Evolutionary conservation across 2,888 invertebrate species (phyloP).

Genomic region (Drosophila recens): DNA sequence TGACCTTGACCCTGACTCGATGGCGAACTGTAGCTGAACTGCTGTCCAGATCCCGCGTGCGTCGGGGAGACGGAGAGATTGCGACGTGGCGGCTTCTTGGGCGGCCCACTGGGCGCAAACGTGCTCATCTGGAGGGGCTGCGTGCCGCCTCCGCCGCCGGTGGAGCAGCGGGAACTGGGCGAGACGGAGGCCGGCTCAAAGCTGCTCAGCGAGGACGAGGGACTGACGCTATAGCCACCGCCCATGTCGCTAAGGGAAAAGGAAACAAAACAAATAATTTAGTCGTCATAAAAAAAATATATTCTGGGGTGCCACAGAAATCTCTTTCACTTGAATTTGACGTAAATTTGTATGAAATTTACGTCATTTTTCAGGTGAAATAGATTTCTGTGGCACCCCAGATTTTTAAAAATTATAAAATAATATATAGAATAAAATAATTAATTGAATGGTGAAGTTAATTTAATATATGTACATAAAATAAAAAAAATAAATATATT

Average conservation of each 20-base stretch:
- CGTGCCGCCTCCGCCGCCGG: slow-evolving; percentile 76
- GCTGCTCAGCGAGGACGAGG: slow-evolving; percentile 84
- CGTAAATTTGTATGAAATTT: too few relatives aligned
- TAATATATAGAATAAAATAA: too few relatives aligned
- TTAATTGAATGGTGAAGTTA: too few relatives aligned
- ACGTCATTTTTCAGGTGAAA: too few relatives aligned
- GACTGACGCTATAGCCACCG: slow-evolving; percentile 77
- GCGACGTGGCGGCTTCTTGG: slow-evolving; percentile 95
- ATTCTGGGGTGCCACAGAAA: too few relatives aligned
- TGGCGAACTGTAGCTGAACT: slow-evolving; percentile 78
- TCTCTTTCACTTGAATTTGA: too few relatives aligned
- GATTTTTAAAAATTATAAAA: too few relatives aligned
- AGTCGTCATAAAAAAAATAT: neutral
- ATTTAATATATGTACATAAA: too few relatives aligned
- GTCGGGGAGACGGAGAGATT: slow-evolving; percentile 95
- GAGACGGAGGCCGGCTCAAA: slow-evolving; percentile 83
- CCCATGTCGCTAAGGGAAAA: slow-evolving; percentile 71
- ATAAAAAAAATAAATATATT: too few relatives aligned
- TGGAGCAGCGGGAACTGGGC: slow-evolving; percentile 81
- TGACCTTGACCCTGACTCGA: slow-evolving; percentile 68
- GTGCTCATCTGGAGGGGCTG: slow-evolving; percentile 74
- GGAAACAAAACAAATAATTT: neutral
- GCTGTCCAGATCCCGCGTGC: slow-evolving; percentile 86
- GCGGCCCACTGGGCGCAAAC: slow-evolving; percentile 89
- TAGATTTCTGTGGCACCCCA: too few relatives aligned